Evolutionary conservation across 2,797 vertebrate genomes (phyloP).

Genomic region (Poecilia picta): DNA sequence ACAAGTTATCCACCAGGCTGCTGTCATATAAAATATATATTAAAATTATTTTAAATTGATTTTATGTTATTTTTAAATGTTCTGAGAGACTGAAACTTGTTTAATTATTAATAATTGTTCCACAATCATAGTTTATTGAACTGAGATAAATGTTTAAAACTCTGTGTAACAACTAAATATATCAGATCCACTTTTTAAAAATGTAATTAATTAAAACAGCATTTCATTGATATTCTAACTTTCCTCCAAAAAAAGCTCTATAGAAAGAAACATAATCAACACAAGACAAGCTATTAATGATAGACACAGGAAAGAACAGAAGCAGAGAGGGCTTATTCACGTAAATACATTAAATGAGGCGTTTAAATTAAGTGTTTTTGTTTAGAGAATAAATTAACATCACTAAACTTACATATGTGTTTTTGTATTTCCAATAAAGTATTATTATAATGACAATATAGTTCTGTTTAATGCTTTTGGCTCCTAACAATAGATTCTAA

Average conservation of each 20-base stretch:
- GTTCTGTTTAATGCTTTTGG: neutral
- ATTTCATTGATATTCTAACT: neutral
- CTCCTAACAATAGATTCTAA: neutral
- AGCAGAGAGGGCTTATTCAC: too few relatives aligned
- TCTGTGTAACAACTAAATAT: neutral
- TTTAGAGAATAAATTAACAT: neutral
- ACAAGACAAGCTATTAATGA: too few relatives aligned
- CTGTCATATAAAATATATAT: neutral
- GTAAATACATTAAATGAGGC: neutral
- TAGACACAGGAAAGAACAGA: neutral
- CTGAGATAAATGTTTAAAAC: neutral
- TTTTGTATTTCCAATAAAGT: neutral
- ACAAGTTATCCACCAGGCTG: neutral
- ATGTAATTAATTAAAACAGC: neutral
- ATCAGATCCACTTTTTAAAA: neutral
- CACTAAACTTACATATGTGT: neutral
- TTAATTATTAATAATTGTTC: neutral
- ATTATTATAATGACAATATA: neutral
- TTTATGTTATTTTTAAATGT: neutral
- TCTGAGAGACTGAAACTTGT: neutral
- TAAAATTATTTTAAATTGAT: neutral
- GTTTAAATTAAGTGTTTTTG: neutral
- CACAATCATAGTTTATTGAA: neutral
- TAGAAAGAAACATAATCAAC: neutral
- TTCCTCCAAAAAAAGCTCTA: neutral